Conservation (phyloP, 2,113 vertebrate species). For the Malurus alboscapulatus region DNA sequence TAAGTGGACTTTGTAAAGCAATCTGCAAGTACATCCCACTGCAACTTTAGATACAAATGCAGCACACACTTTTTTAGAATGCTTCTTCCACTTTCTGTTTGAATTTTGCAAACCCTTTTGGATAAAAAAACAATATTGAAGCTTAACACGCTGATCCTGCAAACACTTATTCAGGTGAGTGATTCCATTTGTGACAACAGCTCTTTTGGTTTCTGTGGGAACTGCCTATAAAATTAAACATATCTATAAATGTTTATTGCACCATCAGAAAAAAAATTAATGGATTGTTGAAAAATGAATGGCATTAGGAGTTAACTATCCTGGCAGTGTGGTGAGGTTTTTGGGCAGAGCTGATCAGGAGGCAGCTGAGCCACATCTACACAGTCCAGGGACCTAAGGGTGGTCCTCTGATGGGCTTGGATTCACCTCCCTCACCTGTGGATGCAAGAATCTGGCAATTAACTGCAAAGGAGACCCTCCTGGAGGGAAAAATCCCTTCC, state of each 20-base stretch:
- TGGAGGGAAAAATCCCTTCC: not conserved
- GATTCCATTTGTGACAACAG: not conserved
- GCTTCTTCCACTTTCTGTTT: not conserved
- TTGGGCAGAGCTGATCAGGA: not conserved
- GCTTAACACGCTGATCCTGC: not conserved
- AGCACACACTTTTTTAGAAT: not conserved
- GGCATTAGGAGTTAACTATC: not conserved
- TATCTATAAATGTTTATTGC: not conserved
- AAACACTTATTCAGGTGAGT: not conserved
- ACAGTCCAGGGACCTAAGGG: not conserved
- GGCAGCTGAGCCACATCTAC: not conserved
- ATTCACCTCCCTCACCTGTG: not conserved
- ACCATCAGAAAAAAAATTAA: not conserved
- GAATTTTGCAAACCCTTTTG: not conserved
- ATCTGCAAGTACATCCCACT: not conserved
- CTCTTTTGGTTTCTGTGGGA: not conserved
- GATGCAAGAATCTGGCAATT: not conserved
- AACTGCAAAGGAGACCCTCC: not conserved
- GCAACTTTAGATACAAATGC: not conserved
- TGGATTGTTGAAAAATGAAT: not conserved
- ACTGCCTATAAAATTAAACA: not conserved
- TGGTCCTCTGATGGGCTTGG: not conserved
- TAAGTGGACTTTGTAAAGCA: not conserved
- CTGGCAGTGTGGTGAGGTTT: not conserved
- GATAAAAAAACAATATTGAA: not conserved